Percentiles rank a stretch among this genome's conserved stretches.
phyloP scores from a whole-genome alignment of 2,888 invertebrate species.

The Sinodicranocentrus sp. region DNA sequence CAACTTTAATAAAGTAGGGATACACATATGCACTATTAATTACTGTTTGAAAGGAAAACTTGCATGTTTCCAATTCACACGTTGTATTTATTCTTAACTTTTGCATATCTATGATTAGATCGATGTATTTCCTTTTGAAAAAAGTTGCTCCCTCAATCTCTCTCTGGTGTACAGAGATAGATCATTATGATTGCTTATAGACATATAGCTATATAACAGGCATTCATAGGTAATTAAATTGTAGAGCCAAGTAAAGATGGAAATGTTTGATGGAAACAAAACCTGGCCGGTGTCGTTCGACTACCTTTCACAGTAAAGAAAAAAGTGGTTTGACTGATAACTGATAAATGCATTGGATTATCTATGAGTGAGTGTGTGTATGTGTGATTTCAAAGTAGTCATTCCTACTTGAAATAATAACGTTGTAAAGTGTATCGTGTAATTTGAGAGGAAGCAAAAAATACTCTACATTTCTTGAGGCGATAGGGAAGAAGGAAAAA shows the following conservation, averaged over 20 bases:
- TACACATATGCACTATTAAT: constrained; percentile 26
- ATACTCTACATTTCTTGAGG: constrained; percentile 26
- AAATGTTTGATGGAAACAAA: constrained; percentile 20
- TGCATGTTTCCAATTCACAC: constrained; percentile 52
- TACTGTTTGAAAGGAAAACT: constrained; percentile 35
- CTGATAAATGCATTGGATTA: constrained; percentile 27
- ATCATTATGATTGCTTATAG: too few relatives aligned
- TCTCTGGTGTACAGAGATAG: too few relatives aligned
- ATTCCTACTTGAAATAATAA: constrained; percentile 27
- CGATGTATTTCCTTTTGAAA: constrained; percentile 34
- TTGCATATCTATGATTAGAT: constrained; percentile 58
- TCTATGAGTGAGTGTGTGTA: background rate
- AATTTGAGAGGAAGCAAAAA: background rate
- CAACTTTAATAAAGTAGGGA: too few relatives aligned
- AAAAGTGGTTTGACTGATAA: constrained; percentile 52
- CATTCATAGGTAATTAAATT: background rate
- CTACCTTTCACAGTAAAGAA: constrained; percentile 43
- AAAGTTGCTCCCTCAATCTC: too few relatives aligned
- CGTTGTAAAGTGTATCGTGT: background rate
- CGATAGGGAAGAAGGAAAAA: background rate
- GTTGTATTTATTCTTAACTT: constrained; percentile 33
- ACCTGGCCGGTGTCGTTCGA: constrained; percentile 24
- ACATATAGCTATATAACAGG: too few relatives aligned
- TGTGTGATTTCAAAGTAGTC: background rate
- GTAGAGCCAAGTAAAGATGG: background rate